Conservation (phyloP, 2,113 vertebrate species). For the Tetraodon nigroviridis region DNA sequence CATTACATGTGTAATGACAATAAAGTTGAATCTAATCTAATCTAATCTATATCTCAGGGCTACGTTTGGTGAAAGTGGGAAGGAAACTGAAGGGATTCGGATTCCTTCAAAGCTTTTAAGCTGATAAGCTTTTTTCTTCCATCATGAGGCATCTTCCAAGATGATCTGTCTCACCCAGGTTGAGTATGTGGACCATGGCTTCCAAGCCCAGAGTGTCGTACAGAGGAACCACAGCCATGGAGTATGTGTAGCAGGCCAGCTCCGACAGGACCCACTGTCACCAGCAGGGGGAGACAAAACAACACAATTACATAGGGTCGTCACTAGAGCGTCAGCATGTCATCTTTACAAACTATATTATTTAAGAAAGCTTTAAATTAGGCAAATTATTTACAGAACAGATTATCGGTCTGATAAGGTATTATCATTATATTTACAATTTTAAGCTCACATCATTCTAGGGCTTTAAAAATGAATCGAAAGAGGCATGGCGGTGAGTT, state of each 20-base stretch:
- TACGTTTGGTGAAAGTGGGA: too few relatives aligned
- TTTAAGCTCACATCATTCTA: too few relatives aligned
- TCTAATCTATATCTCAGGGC: too few relatives aligned
- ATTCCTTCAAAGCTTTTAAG: too few relatives aligned
- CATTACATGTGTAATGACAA: too few relatives aligned
- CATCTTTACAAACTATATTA: neutral
- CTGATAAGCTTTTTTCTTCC: too few relatives aligned
- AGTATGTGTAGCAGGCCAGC: slow-evolving; percentile 77
- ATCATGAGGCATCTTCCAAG: too few relatives aligned
- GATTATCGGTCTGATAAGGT: too few relatives aligned
- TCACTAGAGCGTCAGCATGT: neutral
- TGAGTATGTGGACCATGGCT: slow-evolving; percentile 77
- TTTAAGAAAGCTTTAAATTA: neutral
- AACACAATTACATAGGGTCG: neutral
- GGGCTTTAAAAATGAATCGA: neutral
- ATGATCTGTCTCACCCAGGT: slow-evolving; percentile 64
- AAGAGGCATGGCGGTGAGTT: neutral
- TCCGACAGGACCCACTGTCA: slow-evolving; percentile 76
- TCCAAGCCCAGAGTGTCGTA: slow-evolving; percentile 77
- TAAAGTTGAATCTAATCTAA: too few relatives aligned
- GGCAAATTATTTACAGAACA: too few relatives aligned
- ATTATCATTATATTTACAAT: too few relatives aligned
- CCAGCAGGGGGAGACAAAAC: slow-evolving; percentile 75
- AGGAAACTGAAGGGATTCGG: too few relatives aligned
- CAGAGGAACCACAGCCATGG: slow-evolving; percentile 77